Percentiles rank a stretch among this genome's conserved stretches.
Evolutionary conservation across 2,888 invertebrate genomes (phyloP).

Genomic region (Pachymerium ferrugineum): DNA sequence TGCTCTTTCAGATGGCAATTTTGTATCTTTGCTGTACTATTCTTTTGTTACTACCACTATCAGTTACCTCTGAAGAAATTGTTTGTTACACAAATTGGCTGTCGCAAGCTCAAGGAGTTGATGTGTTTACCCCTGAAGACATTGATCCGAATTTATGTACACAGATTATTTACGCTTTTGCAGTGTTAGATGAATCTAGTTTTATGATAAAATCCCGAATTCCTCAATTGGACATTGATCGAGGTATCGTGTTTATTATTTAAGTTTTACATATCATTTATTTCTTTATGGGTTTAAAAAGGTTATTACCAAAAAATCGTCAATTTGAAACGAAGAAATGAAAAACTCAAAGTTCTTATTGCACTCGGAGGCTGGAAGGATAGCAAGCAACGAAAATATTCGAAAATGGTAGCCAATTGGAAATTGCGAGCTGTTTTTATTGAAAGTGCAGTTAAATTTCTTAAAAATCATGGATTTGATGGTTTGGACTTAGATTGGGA

Average conservation of each 20-base stretch:
- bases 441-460: slow-evolving; percentile 34
- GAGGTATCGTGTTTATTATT: background rate
- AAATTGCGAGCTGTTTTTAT: slow-evolving; percentile 37
- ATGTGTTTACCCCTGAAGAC: background rate
- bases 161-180: slow-evolving; percentile 3
- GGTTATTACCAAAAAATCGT: slow-evolving; percentile 17
- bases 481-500: slow-evolving; percentile 48
- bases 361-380: slow-evolving; percentile 32
- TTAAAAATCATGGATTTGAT: slow-evolving; percentile 42
- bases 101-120: background rate
- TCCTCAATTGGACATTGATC: background rate
- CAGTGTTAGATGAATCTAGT: background rate
- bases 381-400: slow-evolving; percentile 28
- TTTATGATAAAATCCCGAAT: background rate
- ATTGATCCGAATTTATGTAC: background rate
- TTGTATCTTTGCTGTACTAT: too few species aligned
- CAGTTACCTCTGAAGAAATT: background rate
- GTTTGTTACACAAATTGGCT: slow-evolving; percentile 17
- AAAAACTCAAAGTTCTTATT: slow-evolving; percentile 16
- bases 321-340: slow-evolving; percentile 15
- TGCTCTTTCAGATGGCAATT: too few species aligned
- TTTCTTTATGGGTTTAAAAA: background rate
- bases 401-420: background rate
- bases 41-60: background rate
- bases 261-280: background rate